These are phyloP conservation scores for Polia nebulosa DNA, from an alignment of 2,888 invertebrate genomes.

Conservation along the genomic window DNA sequence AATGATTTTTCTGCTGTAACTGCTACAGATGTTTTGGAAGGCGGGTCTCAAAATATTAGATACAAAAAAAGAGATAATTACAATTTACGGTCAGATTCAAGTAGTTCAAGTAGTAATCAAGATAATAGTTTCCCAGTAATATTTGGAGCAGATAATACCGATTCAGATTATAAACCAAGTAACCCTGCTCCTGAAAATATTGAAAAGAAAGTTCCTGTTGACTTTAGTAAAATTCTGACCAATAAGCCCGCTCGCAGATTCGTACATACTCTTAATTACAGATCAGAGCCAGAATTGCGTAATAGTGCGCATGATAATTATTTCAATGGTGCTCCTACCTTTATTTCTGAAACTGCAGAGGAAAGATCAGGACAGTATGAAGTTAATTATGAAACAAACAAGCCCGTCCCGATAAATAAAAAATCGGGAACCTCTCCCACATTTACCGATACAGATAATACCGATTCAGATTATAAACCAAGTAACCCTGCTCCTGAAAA, in stretches of 20 bases:
- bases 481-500: constrained; percentile 10
- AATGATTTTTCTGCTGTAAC: constrained; percentile 1
- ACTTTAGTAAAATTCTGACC: not conserved
- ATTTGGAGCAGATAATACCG: not conserved
- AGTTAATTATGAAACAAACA: not conserved
- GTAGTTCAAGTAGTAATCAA: constrained; percentile 17
- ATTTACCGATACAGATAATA: constrained; percentile 3
- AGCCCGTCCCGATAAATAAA: not conserved
- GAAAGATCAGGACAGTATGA: not conserved
- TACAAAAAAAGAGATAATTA: not conserved
- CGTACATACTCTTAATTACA: not conserved
- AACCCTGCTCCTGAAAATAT: constrained; percentile 12
- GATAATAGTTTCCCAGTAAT: constrained; percentile 16
- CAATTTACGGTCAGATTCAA: constrained; percentile 2
- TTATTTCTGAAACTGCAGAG: not conserved
- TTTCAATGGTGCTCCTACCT: not conserved
- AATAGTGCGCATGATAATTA: not conserved
- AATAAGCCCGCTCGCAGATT: not conserved
- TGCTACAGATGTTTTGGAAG: constrained; percentile 2
- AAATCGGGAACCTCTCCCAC: not conserved
- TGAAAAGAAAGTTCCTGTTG: constrained; percentile 28
- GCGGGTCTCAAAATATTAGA: not conserved
- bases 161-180: not conserved
- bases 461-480: not conserved
- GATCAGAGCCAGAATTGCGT: not conserved